Percentiles rank a stretch among this genome's conserved stretches.
phyloP scores from a whole-genome alignment of 2,797 vertebrate species.

The Aeoliscus strigatus region DNA sequence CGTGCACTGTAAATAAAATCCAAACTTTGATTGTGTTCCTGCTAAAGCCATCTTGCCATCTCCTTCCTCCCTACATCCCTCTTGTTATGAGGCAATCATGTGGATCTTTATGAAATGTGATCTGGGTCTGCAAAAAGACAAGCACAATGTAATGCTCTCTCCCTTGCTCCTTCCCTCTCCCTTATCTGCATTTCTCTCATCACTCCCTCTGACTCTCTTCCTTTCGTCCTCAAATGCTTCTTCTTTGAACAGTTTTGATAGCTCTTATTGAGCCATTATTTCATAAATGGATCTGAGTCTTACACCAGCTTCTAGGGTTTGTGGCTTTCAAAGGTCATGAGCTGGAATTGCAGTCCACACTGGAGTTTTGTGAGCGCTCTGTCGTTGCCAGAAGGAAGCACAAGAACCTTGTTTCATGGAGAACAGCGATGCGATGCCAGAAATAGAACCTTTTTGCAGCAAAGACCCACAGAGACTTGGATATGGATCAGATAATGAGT shows the following conservation, averaged over 20 bases:
- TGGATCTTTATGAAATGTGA: conserved; percentile 74
- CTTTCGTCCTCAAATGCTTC: conserved; percentile 15
- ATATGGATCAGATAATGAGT: conserved; percentile 46
- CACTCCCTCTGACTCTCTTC: conserved; percentile 18
- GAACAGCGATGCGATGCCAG: conserved; percentile 36
- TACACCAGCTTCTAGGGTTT: conserved; percentile 1
- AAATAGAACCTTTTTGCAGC: conserved; percentile 57
- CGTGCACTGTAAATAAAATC: too few relatives aligned
- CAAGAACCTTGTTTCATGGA: conserved; percentile 29
- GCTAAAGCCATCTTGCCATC: conserved; percentile 46
- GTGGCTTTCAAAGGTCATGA: conserved; percentile 44
- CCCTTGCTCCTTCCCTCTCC: conserved; percentile 34
- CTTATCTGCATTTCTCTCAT: conserved; percentile 31
- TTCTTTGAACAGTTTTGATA: conserved; percentile 21
- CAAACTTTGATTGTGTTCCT: conserved; percentile 48
- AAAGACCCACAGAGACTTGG: conserved; percentile 40
- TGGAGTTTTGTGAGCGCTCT: conserved; percentile 28
- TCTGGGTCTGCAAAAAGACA: conserved; percentile 61
- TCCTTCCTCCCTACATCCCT: conserved; percentile 47
- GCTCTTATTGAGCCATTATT: conserved; percentile 8
- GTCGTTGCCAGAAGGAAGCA: conserved; percentile 41
- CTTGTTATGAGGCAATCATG: conserved; percentile 72
- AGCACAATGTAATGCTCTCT: conserved; percentile 30
- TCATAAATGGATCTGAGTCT: conserved; percentile 10
- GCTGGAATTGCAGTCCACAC: conserved; percentile 27